Base-by-base conservation (phyloP, 92 coral and sea anemone species). In the Desmophyllum pertusum region DNA sequence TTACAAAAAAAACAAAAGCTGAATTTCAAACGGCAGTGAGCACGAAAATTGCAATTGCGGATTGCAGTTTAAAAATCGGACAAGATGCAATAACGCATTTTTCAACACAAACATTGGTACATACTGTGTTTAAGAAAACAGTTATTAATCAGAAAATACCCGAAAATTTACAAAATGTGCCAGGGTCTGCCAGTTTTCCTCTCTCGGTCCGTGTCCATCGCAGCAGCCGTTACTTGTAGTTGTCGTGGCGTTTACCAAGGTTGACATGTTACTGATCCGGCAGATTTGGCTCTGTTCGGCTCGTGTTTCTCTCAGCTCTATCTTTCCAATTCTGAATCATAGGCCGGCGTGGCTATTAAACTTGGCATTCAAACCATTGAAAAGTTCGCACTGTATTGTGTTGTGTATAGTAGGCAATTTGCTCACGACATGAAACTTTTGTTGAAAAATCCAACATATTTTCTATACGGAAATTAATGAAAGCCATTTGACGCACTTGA, bases 141-240 rank as follows among this genome's bases (percentile, higher is more conserved):
- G 35, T 59, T 18, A 21, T 55, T 0, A 23, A 29, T 27, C 23
- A 11, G 6, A 21, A 53, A 81, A 71, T 82, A 82, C 86, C 86
- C 86, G 78, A 55, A 82, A 73, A 29, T 82, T 79, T 21, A 73
- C 86, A 29, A 82, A 82, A 33, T 82, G 86, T 4, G 86, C 70
- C 57, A 82, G 15, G 0, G 86, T 82, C 36, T 82, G 86, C 86
- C 86, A 82, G 15, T 82, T 71, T 63, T 82, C 86, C 2, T 82
- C 86, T 45, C 45, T 82, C 0, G 39, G 23, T 10, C 14, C 45
- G 5, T 46, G 19, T 23, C 33, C 75, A 3, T 71, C 72, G 5
- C 9, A 18, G 35, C 43, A 33, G 13, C 33, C 53, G 14, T 11
- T 72, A 4, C 78, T 70, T 13, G 38, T 55, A 25, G 37, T 68